phyloP scores from a whole-genome alignment of 92 coral and sea anemone species.

The Epizoanthus fatuus region DNA sequence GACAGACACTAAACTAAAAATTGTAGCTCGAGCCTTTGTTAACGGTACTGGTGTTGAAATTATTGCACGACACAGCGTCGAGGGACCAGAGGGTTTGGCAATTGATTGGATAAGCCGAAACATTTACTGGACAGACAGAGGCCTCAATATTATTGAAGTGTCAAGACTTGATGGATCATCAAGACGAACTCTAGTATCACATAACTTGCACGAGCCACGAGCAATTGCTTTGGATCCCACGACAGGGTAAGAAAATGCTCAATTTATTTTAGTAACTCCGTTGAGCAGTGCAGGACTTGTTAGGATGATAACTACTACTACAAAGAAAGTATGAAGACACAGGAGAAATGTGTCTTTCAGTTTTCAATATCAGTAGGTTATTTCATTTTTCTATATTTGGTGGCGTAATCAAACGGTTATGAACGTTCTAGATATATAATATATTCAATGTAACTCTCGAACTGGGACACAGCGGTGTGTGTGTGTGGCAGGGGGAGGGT shows the following conservation, averaged over 20 bases:
- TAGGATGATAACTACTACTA: too few relatives aligned
- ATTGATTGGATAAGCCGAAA: constrained; percentile 52
- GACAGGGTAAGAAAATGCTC: constrained; percentile 14
- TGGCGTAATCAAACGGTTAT: too few relatives aligned
- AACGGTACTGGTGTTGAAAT: constrained; percentile 39
- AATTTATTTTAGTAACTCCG: too few relatives aligned
- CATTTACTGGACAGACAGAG: constrained; percentile 54
- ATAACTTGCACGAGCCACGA: constrained; percentile 34
- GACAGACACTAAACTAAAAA: constrained; percentile 20
- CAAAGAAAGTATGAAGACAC: too few relatives aligned
- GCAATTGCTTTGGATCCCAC: constrained; percentile 53
- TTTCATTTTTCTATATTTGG: too few relatives aligned
- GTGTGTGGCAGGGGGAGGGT: too few relatives aligned
- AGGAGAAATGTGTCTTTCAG: too few relatives aligned
- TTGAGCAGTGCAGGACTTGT: too few relatives aligned
- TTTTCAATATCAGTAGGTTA: too few relatives aligned
- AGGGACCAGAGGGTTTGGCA: constrained; percentile 38
- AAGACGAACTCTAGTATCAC: constrained; percentile 17
- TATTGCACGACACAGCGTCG: constrained; percentile 14
- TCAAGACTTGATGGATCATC: constrained; percentile 47
- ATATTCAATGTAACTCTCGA: too few relatives aligned
- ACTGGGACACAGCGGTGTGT: too few relatives aligned
- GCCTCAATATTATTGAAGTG: constrained; percentile 36
- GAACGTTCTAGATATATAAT: too few relatives aligned
- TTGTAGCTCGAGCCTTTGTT: constrained; percentile 37